Base-by-base conservation (phyloP, 2,113 vertebrate species). In the Mormyrus iriodes region DNA sequence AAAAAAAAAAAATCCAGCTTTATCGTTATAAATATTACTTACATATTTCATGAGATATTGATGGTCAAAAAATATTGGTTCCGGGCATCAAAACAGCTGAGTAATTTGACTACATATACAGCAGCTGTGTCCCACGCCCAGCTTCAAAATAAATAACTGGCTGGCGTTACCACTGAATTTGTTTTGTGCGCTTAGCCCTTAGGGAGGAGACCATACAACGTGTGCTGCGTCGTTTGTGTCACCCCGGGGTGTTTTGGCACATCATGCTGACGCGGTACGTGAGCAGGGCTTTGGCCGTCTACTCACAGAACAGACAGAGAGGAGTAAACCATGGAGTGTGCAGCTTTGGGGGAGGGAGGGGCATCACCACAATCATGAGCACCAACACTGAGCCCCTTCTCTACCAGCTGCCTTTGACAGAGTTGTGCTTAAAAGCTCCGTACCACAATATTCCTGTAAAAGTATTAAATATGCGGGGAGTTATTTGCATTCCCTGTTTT, bases 181-280 rank as follows among this genome's bases (percentile, higher is more conserved):
- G 35, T 12, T 13, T 58, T 44, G 55, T 21, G 86, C 46, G 61
- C 90, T 93, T 94, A 96, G 96, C 96, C 96, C 96, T 96, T 90
- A 94, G 95, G 95, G 94, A 96, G 95, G 95, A 96, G 95, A 95
- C 94, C 85, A 90, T 90, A 93, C 93, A 92, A 94, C 94, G 93
- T 93, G 94, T 92, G 93, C 92, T 86, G 85, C 3, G 15, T 39
- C 73, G 44, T 53, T 53, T 35, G 3, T 5, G 6, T 79, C 48
- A 21, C 15, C 31, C 31, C 21, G 15, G 82, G 19, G 82, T 85
- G 39, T 69, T 85, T n/a, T 85, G 83, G 83, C 83, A 85, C 44
- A 79, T 27, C 46, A 15, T 49, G 48, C 83, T 49, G n/a, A 85
- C 13, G 1, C 0, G 9, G 83, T 8, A n/a, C 3, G n/a, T 27